Percentiles rank a stretch among this genome's conserved stretches.
phyloP scores from a whole-genome alignment of 2,797 vertebrate genomes.

The Darevskia mixta region DNA sequence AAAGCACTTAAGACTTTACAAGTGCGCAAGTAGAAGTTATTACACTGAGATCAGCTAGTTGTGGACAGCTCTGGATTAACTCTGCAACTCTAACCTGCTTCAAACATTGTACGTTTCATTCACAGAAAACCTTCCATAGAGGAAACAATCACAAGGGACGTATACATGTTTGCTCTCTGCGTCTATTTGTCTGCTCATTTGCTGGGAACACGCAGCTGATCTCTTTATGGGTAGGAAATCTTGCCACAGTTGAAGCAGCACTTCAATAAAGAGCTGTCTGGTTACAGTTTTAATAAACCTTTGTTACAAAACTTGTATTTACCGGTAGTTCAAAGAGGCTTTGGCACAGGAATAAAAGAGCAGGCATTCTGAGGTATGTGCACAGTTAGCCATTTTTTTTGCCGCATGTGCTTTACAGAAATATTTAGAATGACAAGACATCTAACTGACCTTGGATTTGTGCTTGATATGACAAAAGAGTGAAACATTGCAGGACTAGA shows the following conservation, averaged over 20 bases:
- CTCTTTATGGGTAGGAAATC: background rate
- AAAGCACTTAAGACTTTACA: background rate
- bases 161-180: background rate
- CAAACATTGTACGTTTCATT: background rate
- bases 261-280: background rate
- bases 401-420: constrained; percentile 25
- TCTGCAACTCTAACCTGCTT: background rate
- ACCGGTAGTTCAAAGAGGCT: constrained; percentile 56
- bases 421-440: constrained; percentile 33
- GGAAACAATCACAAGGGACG: background rate
- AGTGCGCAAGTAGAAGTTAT: background rate
- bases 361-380: constrained; percentile 45
- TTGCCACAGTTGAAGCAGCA: background rate
- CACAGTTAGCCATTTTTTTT: constrained; percentile 34
- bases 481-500: background rate
- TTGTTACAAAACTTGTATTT: background rate
- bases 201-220: background rate
- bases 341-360: constrained; percentile 73
- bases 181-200: background rate
- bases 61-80: background rate
- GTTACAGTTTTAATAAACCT: background rate
- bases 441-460: constrained; percentile 5
- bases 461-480: constrained; percentile 5
- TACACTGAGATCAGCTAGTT: background rate
- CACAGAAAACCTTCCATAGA: background rate